Evolutionary conservation across 2,113 vertebrate genomes (phyloP).

Genomic region (Genyomyrus donnyi): DNA sequence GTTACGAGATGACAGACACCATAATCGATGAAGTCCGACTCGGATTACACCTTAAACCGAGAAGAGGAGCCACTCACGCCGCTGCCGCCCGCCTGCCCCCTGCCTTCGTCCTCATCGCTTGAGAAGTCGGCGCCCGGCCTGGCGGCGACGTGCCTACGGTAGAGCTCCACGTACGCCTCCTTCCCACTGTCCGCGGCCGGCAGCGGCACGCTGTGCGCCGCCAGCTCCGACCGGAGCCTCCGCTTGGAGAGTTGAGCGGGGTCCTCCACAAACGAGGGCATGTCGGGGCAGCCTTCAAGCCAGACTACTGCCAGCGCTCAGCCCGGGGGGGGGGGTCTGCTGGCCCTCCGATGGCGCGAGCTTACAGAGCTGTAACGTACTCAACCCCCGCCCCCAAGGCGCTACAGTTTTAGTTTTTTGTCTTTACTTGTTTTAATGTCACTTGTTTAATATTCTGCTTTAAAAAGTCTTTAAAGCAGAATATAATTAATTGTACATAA

Average conservation of each 20-base stretch:
- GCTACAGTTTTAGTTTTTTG: neutral
- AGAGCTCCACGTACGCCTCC: neutral
- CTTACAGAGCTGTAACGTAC: neutral
- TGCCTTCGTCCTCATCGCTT: conserved; percentile 59
- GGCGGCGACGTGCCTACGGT: neutral
- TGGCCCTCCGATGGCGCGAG: neutral
- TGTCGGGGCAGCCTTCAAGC: conserved; percentile 25
- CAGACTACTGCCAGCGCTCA: neutral
- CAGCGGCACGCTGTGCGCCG: conserved; percentile 31
- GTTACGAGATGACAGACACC: neutral
- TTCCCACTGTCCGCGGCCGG: neutral
- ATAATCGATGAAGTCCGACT: neutral
- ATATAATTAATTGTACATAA: neutral
- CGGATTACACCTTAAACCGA: neutral
- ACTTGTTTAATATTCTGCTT: too few relatives aligned
- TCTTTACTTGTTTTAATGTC: neutral
- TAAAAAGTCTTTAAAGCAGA: neutral
- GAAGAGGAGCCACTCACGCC: conserved; percentile 46
- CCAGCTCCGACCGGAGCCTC: conserved; percentile 53
- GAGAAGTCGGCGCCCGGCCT: conserved; percentile 27
- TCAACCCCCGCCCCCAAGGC: neutral
- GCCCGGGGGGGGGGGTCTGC: neutral
- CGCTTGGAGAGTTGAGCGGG: conserved; percentile 52
- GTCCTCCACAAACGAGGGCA: conserved; percentile 54
- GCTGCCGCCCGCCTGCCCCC: conserved; percentile 27